These are phyloP conservation scores for Cebus imitator DNA, from an alignment of 2,113 vertebrate species.

Conservation along the genomic window DNA sequence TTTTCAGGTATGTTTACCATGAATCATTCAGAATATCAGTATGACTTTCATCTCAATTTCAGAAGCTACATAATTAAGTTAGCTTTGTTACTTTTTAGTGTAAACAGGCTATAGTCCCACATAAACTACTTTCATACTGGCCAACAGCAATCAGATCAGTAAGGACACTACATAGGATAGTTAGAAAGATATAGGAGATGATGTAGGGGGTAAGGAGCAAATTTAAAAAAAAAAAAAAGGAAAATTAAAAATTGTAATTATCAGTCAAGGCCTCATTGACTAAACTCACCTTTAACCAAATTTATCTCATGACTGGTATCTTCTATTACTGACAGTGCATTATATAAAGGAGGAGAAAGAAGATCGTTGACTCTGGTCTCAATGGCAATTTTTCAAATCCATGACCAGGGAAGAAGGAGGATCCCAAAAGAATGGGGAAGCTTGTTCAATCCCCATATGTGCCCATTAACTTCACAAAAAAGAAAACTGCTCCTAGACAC, in stretches of 20 bases:
- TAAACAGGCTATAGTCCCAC: background rate
- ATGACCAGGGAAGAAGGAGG: background rate
- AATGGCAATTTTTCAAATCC: conserved; percentile 60
- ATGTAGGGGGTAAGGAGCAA: background rate
- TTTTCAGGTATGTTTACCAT: background rate
- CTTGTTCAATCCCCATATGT: conserved; percentile 37
- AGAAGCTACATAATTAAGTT: background rate
- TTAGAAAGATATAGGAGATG: background rate
- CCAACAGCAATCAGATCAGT: background rate
- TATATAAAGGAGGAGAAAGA: background rate
- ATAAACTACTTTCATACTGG: background rate
- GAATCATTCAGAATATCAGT: background rate
- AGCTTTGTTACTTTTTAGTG: background rate
- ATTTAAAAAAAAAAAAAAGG: background rate
- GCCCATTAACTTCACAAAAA: conserved; percentile 61
- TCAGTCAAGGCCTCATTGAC: background rate
- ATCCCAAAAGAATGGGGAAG: background rate
- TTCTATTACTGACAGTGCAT: background rate
- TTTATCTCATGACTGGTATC: background rate
- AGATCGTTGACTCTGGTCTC: background rate
- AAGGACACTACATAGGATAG: background rate
- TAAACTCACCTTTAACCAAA: background rate
- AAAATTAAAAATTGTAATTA: conserved; percentile 1
- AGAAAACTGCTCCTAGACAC: conserved; percentile 47
- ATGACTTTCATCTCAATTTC: conserved; percentile 6